Evolutionary conservation across 1,140 invertebrate genomes (phyloP).

Genomic region (Hypsibius dujardini): DNA sequence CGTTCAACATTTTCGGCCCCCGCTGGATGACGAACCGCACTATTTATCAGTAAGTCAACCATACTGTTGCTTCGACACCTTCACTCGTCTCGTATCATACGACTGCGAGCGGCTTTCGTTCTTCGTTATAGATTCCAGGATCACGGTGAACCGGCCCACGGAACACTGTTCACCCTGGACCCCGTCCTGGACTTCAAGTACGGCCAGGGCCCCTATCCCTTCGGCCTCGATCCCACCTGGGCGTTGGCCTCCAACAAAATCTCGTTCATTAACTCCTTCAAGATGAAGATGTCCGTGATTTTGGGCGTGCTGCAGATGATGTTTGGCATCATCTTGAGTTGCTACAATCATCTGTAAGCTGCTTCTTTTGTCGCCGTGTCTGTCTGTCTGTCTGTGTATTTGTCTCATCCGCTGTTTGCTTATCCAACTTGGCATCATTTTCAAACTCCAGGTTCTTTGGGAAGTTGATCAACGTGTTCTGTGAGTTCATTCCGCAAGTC

Average conservation of each 20-base stretch:
- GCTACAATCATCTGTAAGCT: conserved; percentile 69
- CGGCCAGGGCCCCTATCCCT: conserved; percentile 29
- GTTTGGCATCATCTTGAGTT: conserved; percentile 73
- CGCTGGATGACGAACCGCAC: conserved; percentile 26
- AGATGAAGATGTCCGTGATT: conserved; percentile 97
- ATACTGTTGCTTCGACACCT: conserved; percentile 11
- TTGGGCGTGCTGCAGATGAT: conserved; percentile 90
- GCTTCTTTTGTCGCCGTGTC: conserved; percentile 19
- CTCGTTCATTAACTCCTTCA: conserved; percentile 87
- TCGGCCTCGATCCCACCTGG: conserved; percentile 40
- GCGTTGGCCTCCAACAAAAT: conserved; percentile 77
- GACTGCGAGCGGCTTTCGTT: no score
- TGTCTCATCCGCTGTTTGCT: no score
- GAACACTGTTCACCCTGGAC: neutral
- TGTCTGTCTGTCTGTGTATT: no score
- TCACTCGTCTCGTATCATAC: no score
- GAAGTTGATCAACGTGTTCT: conserved; percentile 55
- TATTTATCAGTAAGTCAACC: conserved; percentile 21
- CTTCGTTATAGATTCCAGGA: no score
- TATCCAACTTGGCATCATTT: no score
- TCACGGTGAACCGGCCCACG: no score
- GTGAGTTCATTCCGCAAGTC: conserved; percentile 82
- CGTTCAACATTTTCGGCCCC: conserved; percentile 34
- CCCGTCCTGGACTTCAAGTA: conserved; percentile 27
- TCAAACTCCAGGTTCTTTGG: conserved; percentile 48